Evolutionary conservation across 1,140 invertebrate genomes (phyloP).

Genomic region (Coenobita brevimanus): DNA sequence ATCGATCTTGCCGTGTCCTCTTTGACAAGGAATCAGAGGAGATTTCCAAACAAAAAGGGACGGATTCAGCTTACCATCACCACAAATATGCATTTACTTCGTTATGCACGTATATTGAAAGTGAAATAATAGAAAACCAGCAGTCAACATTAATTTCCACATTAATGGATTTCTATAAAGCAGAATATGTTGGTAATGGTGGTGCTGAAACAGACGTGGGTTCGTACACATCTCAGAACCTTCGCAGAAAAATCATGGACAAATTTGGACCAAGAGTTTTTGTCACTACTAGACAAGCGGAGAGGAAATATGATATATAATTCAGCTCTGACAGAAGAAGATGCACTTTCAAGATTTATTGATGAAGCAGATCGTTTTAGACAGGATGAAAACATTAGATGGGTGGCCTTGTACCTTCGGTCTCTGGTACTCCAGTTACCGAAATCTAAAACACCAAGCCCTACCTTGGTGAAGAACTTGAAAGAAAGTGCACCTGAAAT

Average conservation of each 20-base stretch:
- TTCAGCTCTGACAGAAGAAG: not conserved
- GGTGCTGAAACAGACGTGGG: not conserved
- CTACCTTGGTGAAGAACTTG: not conserved
- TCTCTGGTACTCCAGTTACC: not conserved
- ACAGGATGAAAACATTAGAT: not conserved
- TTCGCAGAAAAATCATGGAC: not conserved
- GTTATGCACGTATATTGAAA: not conserved
- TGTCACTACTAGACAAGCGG: not conserved
- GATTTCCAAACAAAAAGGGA: not conserved
- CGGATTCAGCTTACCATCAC: not conserved
- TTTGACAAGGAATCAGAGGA: not conserved
- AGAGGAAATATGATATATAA: not conserved
- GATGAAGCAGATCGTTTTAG: too few relatives aligned
- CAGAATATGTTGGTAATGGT: not conserved
- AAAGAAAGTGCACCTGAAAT: too few relatives aligned
- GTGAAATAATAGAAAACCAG: not conserved
- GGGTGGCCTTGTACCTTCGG: not conserved
- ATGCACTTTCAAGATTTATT: too few relatives aligned
- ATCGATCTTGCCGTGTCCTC: not conserved
- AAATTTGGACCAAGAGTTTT: not conserved
- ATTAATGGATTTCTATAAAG: not conserved
- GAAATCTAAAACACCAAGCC: not conserved
- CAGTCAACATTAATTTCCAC: constrained; percentile 2
- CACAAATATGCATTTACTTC: not conserved
- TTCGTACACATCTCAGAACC: not conserved